These are phyloP conservation scores for Chloroceryle amazona DNA, from an alignment of 2,797 vertebrate species.

Conservation along the genomic window DNA sequence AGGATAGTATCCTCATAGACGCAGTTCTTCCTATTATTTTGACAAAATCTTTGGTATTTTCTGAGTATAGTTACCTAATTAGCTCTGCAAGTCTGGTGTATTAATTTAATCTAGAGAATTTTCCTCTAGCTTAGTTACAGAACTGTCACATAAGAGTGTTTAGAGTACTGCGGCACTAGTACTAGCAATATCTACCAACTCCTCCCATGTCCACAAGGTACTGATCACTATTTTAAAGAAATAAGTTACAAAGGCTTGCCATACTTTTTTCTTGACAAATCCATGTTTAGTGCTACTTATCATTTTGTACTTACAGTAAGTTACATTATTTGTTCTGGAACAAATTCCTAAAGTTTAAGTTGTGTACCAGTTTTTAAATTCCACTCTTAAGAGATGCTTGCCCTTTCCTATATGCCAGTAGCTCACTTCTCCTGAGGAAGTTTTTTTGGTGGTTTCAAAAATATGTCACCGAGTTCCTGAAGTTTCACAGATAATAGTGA, in stretches of 20 bases:
- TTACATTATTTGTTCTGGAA: not conserved
- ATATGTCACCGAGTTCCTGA: not conserved
- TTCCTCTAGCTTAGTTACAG: not conserved
- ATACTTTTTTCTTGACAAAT: not conserved
- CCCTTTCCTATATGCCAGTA: not conserved
- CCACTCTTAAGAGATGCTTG: not conserved
- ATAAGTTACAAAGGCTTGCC: not conserved
- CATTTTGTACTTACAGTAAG: not conserved
- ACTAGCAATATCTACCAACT: not conserved
- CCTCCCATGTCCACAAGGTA: not conserved
- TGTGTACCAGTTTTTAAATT: not conserved
- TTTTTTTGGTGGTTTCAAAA: not conserved
- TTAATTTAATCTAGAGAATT: not conserved
- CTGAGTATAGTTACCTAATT: not conserved
- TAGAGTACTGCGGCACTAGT: not conserved
- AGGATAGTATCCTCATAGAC: fast-evolving
- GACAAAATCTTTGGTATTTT: not conserved
- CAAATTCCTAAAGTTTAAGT: not conserved
- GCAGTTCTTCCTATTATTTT: not conserved
- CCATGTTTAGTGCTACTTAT: not conserved
- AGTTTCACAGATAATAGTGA: not conserved
- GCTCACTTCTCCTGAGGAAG: not conserved
- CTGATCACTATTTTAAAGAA: not conserved
- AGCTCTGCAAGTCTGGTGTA: not conserved
- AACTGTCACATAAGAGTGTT: not conserved